Conservation (phyloP, 2,888 invertebrate genomes). For the Deilephila elpenor region DNA sequence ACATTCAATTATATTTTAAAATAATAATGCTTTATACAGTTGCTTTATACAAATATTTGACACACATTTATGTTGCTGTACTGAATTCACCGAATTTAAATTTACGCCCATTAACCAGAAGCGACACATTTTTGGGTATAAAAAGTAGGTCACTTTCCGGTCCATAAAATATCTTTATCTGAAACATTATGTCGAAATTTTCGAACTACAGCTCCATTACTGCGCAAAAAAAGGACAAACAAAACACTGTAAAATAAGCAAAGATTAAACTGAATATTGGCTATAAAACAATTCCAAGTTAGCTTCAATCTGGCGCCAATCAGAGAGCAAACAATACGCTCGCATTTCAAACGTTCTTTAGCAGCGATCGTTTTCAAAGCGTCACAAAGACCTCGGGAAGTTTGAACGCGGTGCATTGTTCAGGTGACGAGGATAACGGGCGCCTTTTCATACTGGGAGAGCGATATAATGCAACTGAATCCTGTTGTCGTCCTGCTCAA, state of each 20-base stretch:
- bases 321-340: conserved; percentile 8
- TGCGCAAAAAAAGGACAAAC: too few species aligned
- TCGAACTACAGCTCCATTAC: too few species aligned
- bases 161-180: neutral
- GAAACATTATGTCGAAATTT: conserved; percentile 2
- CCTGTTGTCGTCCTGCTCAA: conserved; percentile 68
- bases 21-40: too few species aligned
- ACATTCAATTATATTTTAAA: too few species aligned
- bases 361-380: conserved; percentile 1
- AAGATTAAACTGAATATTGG: too few species aligned
- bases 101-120: neutral
- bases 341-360: conserved; percentile 8
- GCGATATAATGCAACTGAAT: conserved; percentile 72
- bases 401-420: conserved; percentile 37
- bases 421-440: conserved; percentile 73
- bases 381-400: conserved; percentile 28
- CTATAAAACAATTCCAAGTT: conserved; percentile 6
- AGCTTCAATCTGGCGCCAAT: conserved; percentile 1
- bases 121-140: too few species aligned
- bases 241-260: too few species aligned
- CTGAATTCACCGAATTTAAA: neutral
- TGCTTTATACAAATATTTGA: too few species aligned
- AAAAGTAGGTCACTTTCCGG: too few species aligned
- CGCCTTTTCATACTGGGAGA: conserved; percentile 72
- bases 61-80: too few species aligned